These are phyloP conservation scores for Triplophysa bombifrons DNA, from an alignment of 2,797 vertebrate genomes.

Conservation along the genomic window DNA sequence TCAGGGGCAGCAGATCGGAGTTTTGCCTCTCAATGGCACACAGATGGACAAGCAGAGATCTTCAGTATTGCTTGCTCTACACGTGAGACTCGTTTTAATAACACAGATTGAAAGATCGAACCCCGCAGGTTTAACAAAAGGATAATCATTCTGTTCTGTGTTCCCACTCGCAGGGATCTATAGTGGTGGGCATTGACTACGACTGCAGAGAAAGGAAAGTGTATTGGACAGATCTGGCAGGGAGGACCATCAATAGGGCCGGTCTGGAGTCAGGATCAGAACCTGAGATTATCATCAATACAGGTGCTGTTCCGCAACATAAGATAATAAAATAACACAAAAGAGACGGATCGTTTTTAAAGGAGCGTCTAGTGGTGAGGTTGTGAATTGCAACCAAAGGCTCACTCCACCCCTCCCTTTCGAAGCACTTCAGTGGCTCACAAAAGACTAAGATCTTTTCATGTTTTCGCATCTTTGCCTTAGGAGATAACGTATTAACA, in stretches of 20 bases:
- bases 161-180: conserved; percentile 83
- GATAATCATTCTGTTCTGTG: neutral
- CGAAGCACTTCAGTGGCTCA: too few species aligned
- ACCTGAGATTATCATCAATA: conserved; percentile 85
- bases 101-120: neutral
- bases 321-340: too few species aligned
- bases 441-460: too few species aligned
- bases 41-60: conserved; percentile 79
- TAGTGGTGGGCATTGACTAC: conserved; percentile 91
- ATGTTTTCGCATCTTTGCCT: too few species aligned
- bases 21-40: conserved; percentile 89
- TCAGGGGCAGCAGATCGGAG: conserved; percentile 94
- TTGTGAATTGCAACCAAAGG: too few species aligned
- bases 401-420: too few species aligned
- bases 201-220: conserved; percentile 90
- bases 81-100: conserved; percentile 74
- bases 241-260: conserved; percentile 87
- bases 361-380: too few species aligned
- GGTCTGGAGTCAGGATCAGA: conserved; percentile 84
- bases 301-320: conserved; percentile 71
- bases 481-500: too few species aligned
- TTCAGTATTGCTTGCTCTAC: conserved; percentile 87
- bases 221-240: conserved; percentile 95
- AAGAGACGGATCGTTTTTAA: too few species aligned
- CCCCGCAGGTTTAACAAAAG: neutral